Conservation (phyloP, 2,113 vertebrate genomes). For the Hemiscyllium ocellatum region DNA sequence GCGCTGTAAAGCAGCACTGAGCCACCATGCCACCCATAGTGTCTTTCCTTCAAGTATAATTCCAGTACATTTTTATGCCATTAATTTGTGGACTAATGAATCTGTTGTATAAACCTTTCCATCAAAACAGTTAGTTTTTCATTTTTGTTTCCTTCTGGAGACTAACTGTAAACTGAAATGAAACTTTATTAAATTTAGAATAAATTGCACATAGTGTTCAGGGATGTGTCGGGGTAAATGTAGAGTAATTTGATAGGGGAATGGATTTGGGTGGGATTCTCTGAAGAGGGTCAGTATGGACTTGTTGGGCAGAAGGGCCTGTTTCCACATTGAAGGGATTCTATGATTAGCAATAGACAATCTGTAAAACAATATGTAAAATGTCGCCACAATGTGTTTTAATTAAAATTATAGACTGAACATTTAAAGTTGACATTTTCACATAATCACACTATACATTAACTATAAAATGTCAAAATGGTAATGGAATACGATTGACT, state of each 20-base stretch:
- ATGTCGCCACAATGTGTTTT: background rate
- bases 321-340: no score
- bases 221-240: no score
- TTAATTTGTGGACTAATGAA: background rate
- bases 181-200: background rate
- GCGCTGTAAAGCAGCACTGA: no score
- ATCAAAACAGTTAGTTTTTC: background rate
- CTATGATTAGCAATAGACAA: background rate
- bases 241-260: no score
- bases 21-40: background rate
- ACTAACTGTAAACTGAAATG: background rate
- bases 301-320: no score
- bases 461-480: background rate
- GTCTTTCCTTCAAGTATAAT: background rate
- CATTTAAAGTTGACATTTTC: background rate
- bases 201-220: no score
- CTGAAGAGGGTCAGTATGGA: no score
- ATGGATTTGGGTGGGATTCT: no score
- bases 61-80: background rate
- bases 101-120: background rate
- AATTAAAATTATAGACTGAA: background rate
- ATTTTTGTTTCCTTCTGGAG: background rate
- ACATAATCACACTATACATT: background rate
- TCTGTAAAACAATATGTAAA: background rate
- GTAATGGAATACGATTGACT: background rate